Evolutionary conservation across 2,888 invertebrate genomes (phyloP).

Genomic region (Rhingia campestris): DNA sequence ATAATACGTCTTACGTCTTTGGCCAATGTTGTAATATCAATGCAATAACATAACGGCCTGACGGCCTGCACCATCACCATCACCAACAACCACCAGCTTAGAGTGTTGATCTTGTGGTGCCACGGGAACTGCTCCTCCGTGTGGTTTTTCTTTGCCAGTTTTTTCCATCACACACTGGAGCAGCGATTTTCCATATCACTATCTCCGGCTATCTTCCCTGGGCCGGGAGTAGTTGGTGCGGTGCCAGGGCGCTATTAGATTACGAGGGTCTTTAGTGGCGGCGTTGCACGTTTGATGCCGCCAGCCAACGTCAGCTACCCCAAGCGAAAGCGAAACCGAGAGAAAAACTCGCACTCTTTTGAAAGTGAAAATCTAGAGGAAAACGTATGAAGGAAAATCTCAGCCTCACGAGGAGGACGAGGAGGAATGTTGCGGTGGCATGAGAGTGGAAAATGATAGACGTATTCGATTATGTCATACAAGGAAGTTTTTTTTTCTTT

Average conservation of each 20-base stretch:
- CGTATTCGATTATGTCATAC: conserved; percentile 78
- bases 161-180: conserved; percentile 22
- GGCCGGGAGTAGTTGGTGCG: conserved; percentile 4
- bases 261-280: conserved; percentile 46
- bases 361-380: conserved; percentile 59
- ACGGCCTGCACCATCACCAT: conserved; percentile 8
- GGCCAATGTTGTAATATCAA: conserved; percentile 70
- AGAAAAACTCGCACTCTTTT: conserved; percentile 63
- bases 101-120: conserved; percentile 70
- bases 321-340: conserved; percentile 68
- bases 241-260: conserved; percentile 45
- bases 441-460: conserved; percentile 68
- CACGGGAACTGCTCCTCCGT: conserved; percentile 61
- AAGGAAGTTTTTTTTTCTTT: conserved; percentile 76
- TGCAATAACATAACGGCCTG: conserved; percentile 56
- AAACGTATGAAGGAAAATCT: conserved; percentile 38
- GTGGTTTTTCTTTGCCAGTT: conserved; percentile 32
- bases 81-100: conserved; percentile 25
- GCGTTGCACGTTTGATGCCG: conserved; percentile 55
- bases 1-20: conserved; percentile 60
- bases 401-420: conserved; percentile 13
- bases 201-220: conserved; percentile 40
- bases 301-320: conserved; percentile 33
- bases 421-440: conserved; percentile 29
- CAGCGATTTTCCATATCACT: conserved; percentile 56